Conservation (phyloP, 2,797 vertebrate species). For the Anabacerthia variegaticeps region DNA sequence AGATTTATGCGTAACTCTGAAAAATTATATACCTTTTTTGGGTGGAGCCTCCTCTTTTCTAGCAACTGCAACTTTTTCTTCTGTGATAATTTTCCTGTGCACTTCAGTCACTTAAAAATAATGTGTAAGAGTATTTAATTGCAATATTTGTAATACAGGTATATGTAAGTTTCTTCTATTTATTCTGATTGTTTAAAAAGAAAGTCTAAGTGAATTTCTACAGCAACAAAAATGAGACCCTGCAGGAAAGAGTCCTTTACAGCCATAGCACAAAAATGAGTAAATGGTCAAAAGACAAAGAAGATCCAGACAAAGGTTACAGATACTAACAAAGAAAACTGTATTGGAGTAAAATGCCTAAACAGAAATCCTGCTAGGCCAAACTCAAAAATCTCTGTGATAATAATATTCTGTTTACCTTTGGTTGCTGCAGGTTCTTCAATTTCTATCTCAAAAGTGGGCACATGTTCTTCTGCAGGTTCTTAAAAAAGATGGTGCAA, state of each 20-base stretch:
- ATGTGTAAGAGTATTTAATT: conserved; percentile 8
- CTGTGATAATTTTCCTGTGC: conserved; percentile 77
- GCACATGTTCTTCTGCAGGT: conserved; percentile 42
- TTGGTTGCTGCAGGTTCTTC: conserved; percentile 60
- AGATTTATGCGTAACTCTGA: neutral
- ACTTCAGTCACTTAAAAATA: conserved; percentile 80
- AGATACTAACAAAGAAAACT: neutral
- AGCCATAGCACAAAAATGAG: neutral
- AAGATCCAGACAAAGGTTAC: neutral
- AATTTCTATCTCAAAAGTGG: conserved; percentile 47
- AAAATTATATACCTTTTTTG: conserved; percentile 73
- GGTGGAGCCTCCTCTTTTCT: conserved; percentile 77
- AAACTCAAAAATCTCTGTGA: neutral
- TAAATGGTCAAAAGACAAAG: neutral
- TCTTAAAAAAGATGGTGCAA: conserved; percentile 66
- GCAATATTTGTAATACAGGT: neutral
- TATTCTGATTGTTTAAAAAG: neutral
- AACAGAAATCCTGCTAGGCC: neutral
- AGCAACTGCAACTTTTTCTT: conserved; percentile 72
- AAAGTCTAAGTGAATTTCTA: neutral
- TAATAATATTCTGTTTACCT: conserved; percentile 55
- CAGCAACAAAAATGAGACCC: neutral
- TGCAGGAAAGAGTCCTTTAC: neutral
- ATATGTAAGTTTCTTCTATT: neutral
- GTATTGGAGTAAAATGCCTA: neutral